These are phyloP conservation scores for Genyomyrus donnyi DNA, from an alignment of 2,113 vertebrate species.

Conservation along the genomic window DNA sequence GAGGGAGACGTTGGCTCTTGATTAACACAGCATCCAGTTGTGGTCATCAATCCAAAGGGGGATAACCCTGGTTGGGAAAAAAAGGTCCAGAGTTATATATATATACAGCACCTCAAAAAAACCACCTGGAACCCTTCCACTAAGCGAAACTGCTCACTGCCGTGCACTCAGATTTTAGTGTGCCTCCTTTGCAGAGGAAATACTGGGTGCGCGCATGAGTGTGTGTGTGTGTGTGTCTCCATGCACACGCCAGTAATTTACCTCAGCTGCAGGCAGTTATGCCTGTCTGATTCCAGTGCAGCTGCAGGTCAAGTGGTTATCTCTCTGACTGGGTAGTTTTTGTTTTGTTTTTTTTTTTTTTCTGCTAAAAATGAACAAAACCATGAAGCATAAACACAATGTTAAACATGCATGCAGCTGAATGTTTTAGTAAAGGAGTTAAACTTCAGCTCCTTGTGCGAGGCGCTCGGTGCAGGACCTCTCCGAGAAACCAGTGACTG, in stretches of 20 bases:
- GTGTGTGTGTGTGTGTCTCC: not conserved
- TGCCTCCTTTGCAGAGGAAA: not conserved
- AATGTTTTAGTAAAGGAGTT: not conserved
- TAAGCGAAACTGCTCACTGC: not conserved
- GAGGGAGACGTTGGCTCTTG: constrained; percentile 19
- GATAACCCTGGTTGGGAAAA: not conserved
- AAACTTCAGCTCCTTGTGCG: not conserved
- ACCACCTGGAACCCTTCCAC: not conserved
- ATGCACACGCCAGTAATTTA: not conserved
- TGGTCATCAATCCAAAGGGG: not conserved
- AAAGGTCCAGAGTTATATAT: not conserved
- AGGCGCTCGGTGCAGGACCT: not conserved
- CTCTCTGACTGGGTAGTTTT: not conserved
- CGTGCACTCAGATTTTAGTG: not conserved
- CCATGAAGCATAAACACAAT: not conserved
- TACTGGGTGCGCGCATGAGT: not conserved
- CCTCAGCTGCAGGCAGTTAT: not conserved
- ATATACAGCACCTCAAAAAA: not conserved
- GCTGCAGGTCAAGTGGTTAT: not conserved
- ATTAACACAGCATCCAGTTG: not conserved
- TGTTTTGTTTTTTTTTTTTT: not conserved
- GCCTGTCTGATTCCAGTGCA: not conserved
- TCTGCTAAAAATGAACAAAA: not conserved
- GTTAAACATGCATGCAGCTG: not conserved
- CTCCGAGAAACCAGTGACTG: not conserved